Conservation (phyloP, 2,888 invertebrate species). For the Dermolepida albohirtum region DNA sequence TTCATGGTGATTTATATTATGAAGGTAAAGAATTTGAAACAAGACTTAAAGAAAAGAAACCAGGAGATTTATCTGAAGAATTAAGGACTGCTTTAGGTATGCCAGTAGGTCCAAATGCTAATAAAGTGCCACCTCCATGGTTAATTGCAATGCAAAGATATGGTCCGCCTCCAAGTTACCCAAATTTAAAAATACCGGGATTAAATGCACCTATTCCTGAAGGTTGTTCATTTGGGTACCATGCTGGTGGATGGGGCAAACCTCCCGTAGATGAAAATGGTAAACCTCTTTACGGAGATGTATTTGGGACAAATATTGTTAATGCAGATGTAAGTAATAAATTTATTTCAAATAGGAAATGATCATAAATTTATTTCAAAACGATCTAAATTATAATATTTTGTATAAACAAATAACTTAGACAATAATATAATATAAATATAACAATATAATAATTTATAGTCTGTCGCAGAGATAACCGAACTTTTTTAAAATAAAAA, state of each 20-base stretch:
- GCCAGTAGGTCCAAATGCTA: conserved; percentile 95
- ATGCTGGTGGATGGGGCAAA: conserved; percentile 99
- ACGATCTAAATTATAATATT: too few relatives aligned
- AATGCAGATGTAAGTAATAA: conserved; percentile 75
- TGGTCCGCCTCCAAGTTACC: conserved; percentile 99
- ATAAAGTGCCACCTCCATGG: conserved; percentile 96
- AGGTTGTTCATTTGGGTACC: conserved; percentile 97
- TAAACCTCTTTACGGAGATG: conserved; percentile 98
- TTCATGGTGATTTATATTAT: conserved; percentile 98
- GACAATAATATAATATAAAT: too few relatives aligned
- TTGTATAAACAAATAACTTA: too few relatives aligned
- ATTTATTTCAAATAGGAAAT: conserved; percentile 8
- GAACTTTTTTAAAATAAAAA: too few relatives aligned
- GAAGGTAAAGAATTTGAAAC: conserved; percentile 99
- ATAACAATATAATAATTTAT: too few relatives aligned
- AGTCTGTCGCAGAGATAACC: too few relatives aligned
- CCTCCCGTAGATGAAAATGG: conserved; percentile 99
- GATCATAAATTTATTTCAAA: neutral
- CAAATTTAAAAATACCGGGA: conserved; percentile 97
- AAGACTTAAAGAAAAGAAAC: conserved; percentile 96
- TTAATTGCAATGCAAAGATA: conserved; percentile 97
- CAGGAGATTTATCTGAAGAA: conserved; percentile 96
- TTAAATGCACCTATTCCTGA: conserved; percentile 99
- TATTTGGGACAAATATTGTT: conserved; percentile 87
- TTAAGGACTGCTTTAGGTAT: conserved; percentile 96